Evolutionary conservation across 2,113 vertebrate genomes (phyloP).

Genomic region (Taxidea taxus): DNA sequence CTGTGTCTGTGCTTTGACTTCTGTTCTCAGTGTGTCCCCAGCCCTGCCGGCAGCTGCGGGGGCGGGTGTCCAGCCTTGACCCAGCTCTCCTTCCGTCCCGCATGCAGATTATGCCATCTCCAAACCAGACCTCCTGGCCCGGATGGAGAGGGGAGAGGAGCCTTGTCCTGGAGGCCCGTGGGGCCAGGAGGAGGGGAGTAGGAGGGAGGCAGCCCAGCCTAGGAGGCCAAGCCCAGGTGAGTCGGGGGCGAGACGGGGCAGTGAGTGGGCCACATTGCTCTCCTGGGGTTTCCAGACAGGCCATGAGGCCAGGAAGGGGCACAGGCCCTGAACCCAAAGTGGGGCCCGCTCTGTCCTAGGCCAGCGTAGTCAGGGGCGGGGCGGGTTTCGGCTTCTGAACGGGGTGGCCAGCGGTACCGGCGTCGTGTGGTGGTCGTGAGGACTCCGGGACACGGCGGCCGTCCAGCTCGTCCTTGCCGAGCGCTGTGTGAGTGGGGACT

Average conservation of each 20-base stretch:
- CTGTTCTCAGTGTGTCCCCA: neutral
- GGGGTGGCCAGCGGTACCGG: rapidly evolving
- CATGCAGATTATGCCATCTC: conserved; percentile 66
- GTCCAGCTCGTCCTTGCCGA: rapidly evolving
- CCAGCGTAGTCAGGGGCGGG: neutral
- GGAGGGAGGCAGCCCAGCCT: neutral
- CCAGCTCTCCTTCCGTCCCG: neutral
- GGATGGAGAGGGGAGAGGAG: conserved; percentile 67
- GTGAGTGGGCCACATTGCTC: rapidly evolving
- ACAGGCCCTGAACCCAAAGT: neutral
- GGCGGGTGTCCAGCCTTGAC: neutral
- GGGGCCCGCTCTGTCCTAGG: rapidly evolving
- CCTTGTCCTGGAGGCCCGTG: conserved; percentile 23
- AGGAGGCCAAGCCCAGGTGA: neutral
- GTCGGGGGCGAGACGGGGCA: neutral
- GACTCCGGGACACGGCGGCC: rapidly evolving
- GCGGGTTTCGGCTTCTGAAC: neutral
- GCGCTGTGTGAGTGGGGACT: neutral
- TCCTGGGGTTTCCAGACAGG: neutral
- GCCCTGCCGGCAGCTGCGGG: neutral
- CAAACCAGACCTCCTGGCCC: conserved; percentile 66
- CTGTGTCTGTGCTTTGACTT: neutral
- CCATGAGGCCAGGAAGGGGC: neutral
- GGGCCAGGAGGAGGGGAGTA: neutral
- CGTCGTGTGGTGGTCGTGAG: neutral